phyloP scores from a whole-genome alignment of 2,797 vertebrate genomes.

The Semotilus atromaculatus region DNA sequence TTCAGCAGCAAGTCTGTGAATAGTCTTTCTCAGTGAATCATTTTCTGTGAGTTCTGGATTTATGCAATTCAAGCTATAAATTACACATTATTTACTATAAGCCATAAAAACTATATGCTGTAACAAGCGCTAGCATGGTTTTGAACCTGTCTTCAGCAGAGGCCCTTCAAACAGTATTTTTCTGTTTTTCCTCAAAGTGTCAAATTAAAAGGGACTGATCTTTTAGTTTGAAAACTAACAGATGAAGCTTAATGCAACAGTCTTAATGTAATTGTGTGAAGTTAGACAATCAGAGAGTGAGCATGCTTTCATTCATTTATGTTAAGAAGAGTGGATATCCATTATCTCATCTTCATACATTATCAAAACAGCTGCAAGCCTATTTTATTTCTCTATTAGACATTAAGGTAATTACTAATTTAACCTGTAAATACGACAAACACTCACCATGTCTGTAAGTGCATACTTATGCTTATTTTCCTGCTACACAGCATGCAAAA shows the following conservation, averaged over 20 bases:
- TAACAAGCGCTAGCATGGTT: slow-evolving; percentile 4
- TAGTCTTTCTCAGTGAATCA: slow-evolving; percentile 2
- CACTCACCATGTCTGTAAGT: background rate
- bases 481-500: background rate
- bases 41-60: slow-evolving; percentile 34
- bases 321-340: background rate
- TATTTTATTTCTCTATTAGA: background rate
- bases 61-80: slow-evolving; percentile 14
- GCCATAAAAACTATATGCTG: slow-evolving; percentile 48
- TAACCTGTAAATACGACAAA: background rate
- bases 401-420: background rate
- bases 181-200: background rate
- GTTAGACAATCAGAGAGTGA: background rate
- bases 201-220: slow-evolving; percentile 50
- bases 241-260: slow-evolving; percentile 16
- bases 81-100: slow-evolving; percentile 47
- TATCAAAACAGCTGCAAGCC: background rate
- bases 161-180: background rate
- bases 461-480: background rate
- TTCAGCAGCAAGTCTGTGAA: background rate
- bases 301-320: background rate
- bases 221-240: background rate
- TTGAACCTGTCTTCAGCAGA: slow-evolving; percentile 6
- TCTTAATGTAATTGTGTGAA: slow-evolving; percentile 1
- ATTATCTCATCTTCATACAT: background rate